phyloP scores from a whole-genome alignment of 92 coral and sea anemone genomes.

The Parazoanthus swiftii region DNA sequence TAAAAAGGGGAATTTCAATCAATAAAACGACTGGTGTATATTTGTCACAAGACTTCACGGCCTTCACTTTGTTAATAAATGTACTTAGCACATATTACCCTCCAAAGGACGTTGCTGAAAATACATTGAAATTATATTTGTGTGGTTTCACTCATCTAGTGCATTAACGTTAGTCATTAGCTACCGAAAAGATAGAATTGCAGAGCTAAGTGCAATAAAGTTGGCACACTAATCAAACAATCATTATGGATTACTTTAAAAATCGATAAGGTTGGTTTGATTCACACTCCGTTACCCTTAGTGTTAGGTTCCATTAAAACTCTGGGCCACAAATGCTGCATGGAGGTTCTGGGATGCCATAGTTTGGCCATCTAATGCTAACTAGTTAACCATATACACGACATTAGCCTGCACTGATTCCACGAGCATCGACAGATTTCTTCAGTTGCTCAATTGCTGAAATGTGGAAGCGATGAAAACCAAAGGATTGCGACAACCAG shows the following conservation, averaged over 20 bases:
- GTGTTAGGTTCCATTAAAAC: not conserved
- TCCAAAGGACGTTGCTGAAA: not conserved
- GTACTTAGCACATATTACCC: not conserved
- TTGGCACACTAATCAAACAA: not conserved
- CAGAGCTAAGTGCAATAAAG: not conserved
- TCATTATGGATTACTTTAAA: not conserved
- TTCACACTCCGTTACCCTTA: not conserved
- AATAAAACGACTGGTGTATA: not conserved
- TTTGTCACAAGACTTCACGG: not conserved
- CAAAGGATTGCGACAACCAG: not conserved
- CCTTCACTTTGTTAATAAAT: not conserved
- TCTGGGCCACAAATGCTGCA: not conserved
- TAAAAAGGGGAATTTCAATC: not conserved
- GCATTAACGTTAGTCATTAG: not conserved
- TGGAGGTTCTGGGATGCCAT: not conserved
- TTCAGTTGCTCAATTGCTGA: not conserved
- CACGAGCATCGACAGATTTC: not conserved
- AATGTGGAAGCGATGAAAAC: not conserved
- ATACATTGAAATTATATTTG: not conserved
- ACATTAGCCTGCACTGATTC: not conserved
- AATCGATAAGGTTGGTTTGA: not conserved
- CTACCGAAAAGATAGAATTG: conserved; percentile 4
- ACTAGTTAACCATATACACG: too few species aligned
- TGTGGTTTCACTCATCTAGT: not conserved
- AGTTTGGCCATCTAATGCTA: not conserved